Percentiles rank a stretch among this genome's conserved stretches.
phyloP scores from a whole-genome alignment of 2,797 vertebrate genomes.

The Liasis olivaceus region DNA sequence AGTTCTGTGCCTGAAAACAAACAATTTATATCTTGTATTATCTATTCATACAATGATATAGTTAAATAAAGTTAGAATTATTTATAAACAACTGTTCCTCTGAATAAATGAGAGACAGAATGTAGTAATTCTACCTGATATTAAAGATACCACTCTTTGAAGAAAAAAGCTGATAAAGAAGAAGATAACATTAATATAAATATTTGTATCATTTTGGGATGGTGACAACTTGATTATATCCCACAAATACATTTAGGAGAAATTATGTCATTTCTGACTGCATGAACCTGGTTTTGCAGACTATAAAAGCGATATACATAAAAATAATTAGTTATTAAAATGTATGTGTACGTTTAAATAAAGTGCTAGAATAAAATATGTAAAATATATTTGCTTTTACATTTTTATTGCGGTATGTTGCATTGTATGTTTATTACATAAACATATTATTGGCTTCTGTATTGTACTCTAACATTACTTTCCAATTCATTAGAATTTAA shows the following conservation, averaged over 20 bases:
- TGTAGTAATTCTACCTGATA: not conserved
- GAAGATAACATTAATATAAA: not conserved
- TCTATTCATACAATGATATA: not conserved
- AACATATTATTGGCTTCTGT: constrained; percentile 48
- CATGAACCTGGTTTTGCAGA: too few species aligned
- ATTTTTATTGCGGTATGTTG: constrained; percentile 22
- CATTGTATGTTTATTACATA: constrained; percentile 10
- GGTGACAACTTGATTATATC: not conserved
- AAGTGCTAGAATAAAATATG: constrained; percentile 35
- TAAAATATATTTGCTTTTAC: constrained; percentile 17
- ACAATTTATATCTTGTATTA: not conserved
- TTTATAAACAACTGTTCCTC: not conserved
- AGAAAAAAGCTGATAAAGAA: not conserved
- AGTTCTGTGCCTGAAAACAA: not conserved
- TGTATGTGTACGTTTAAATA: constrained; percentile 13
- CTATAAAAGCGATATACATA: not conserved
- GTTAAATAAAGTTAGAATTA: not conserved
- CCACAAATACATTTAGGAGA: not conserved
- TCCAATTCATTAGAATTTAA: not conserved
- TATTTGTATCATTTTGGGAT: not conserved
- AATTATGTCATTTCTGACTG: not conserved
- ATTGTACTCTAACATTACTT: not conserved
- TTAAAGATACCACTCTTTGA: not conserved
- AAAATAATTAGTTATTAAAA: constrained; percentile 1
- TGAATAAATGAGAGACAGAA: not conserved